Evolutionary conservation across 2,888 invertebrate species (phyloP), one percentile per base, ranked within the genome.

Genomic region (Acleris emargana): DNA sequence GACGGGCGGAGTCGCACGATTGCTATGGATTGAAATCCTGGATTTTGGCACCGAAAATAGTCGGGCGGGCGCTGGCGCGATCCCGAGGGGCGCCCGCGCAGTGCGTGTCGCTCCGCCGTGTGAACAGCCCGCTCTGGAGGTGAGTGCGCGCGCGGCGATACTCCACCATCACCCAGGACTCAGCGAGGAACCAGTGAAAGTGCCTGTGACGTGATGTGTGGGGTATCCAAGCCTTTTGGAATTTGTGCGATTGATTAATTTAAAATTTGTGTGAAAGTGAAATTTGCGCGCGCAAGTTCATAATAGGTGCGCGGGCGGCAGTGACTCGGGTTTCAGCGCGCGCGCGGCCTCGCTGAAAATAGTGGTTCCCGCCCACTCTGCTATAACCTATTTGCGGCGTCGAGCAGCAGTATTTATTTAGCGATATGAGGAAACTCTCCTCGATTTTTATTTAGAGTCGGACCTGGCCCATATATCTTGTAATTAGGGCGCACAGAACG

Each of bases 101-200:
- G 91, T 92, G 91, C 91, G 91, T 87, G 92, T 87, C 92, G 92
- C 92, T 92, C 92, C 92, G 92, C 92, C 92, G 91, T 88, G 85
- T 87, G 87, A 91, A 91, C 83, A 91, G 87, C 91, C 88, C 91
- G 91, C 86, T 83, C 87, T 87, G 85, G 89, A 91, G 91, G 91
- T 91, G 87, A 87, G 88, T 86, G 71, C 71, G 68, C 70, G 71
- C 72, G 78, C 78, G 81, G 83, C 78, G 86, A 85, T 87, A 87
- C 86, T 81, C 80, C 80, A 81, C 78, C 74, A n/a, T 25, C 32
- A 45, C 59, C 58, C 62, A 17, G 50, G 20, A 16, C 22, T 11
- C 60, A 9, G 16, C 59, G 64, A 63, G 67, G 58, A 68, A 60
- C 59, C 64, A 64, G 64, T 61, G 66, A 68, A 53, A 38, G 64